phyloP scores from a whole-genome alignment of 1,140 invertebrate genomes.

The Portunus trituberculatus region DNA sequence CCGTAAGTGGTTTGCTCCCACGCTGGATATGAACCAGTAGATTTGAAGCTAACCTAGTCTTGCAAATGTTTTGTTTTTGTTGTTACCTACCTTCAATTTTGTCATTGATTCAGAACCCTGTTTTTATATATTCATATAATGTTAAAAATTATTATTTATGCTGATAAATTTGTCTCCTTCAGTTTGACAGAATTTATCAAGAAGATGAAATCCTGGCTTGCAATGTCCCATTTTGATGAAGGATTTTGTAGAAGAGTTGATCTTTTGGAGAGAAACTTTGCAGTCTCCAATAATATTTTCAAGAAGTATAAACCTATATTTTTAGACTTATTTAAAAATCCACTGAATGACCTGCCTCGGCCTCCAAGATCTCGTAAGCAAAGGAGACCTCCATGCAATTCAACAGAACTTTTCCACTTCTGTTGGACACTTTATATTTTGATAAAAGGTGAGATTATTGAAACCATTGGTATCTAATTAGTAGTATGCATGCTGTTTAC shows the following conservation, averaged over 20 bases:
- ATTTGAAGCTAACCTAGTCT: not conserved
- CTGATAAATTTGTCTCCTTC: conserved; percentile 80
- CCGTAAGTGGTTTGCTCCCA: conserved; percentile 84
- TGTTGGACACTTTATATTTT: conserved; percentile 77
- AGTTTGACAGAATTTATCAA: conserved; percentile 97
- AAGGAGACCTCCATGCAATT: conserved; percentile 82
- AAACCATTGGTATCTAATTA: too few species aligned
- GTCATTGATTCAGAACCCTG: too few species aligned
- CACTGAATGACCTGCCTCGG: conserved; percentile 83
- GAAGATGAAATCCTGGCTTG: conserved; percentile 97
- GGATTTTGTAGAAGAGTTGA: conserved; percentile 93
- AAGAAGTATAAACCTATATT: conserved; percentile 96
- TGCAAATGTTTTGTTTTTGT: too few species aligned
- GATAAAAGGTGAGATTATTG: conserved; percentile 71
- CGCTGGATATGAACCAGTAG: not conserved
- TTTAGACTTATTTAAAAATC: conserved; percentile 88
- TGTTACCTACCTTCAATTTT: too few species aligned
- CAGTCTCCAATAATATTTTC: conserved; percentile 96
- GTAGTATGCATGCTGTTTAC: too few species aligned
- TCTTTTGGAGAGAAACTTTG: conserved; percentile 94
- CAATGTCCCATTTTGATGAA: conserved; percentile 93
- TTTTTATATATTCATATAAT: too few species aligned
- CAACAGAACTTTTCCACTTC: conserved; percentile 76
- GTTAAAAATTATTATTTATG: too few species aligned
- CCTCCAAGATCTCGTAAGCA: conserved; percentile 86